Evolutionary conservation across 2,797 vertebrate genomes (phyloP), one percentile per base, ranked within the genome.

Genomic region (Hirundo rustica): DNA sequence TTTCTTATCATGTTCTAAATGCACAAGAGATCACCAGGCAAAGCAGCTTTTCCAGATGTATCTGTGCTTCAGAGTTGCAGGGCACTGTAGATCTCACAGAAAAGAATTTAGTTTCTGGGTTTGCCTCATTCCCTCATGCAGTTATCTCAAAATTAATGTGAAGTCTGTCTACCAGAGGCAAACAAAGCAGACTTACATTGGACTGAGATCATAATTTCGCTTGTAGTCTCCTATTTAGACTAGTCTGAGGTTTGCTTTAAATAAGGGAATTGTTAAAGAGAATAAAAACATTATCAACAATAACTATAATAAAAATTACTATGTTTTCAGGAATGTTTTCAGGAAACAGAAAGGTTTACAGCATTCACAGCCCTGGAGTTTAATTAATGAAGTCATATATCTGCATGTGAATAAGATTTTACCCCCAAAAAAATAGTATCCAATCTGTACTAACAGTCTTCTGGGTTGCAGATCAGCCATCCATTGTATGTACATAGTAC

Each of bases 21-120:
- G 42, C 58, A 48, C 47, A n/a, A 44, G 66, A 42, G 32, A 57
- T 48, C 23, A 27, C 27, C 51, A 77, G 47, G 70, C 64, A 75
- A 80, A 93, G 53, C 53, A 90, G 38, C n/a, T 86, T 84, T 75
- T 93, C 85, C 68, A 84, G 86, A 75, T 96, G 68, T 75, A 80
- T 89, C 64, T 45, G 11, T 54, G 47, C 57, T 83, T 62, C 12
- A 20, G 58, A 44, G 64, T 84, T 81, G 25, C 21, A 58, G 51
- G 57, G 16, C 80, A 65, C 34, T n/a, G 65, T 47, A 87, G 84
- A 42, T 81, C 42, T 89, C 71, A 75, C 29, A 23, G 54, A 67
- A 85, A 86, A 89, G 23, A 54, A 21, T n/a, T 84, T 60, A 57
- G 68, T 71, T 78, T 88, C 30, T 51, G 66, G 3, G 17, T 93